Percentiles rank a stretch among this genome's conserved stretches.
Evolutionary conservation across 2,797 vertebrate species (phyloP).

Genomic region (Xiphorhynchus erythropygius): DNA sequence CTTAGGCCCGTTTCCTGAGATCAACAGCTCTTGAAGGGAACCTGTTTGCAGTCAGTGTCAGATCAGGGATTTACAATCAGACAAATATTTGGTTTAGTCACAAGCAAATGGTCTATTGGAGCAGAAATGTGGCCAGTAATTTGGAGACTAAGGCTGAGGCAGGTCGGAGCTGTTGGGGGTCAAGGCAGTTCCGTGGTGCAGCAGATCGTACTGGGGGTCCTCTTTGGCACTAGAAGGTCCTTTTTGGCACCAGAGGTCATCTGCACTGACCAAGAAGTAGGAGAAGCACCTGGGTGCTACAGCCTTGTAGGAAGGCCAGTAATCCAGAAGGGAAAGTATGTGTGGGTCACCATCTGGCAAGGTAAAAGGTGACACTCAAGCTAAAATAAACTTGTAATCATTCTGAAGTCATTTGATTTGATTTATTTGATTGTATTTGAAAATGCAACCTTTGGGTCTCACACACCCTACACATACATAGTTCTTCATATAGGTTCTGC

Average conservation of each 20-base stretch:
- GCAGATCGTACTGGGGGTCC: background rate
- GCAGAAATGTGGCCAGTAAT: background rate
- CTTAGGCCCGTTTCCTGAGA: background rate
- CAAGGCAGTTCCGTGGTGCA: background rate
- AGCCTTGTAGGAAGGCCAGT: background rate
- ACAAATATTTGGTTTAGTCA: accelerated
- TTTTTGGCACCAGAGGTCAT: background rate
- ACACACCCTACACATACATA: accelerated
- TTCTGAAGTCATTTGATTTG: background rate
- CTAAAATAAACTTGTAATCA: background rate
- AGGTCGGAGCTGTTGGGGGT: background rate
- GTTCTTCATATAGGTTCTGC: background rate
- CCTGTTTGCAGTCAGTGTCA: background rate
- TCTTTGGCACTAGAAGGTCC: background rate
- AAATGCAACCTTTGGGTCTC: background rate
- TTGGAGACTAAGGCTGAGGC: background rate
- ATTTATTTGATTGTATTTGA: background rate
- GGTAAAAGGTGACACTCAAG: background rate
- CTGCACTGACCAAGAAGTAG: accelerated
- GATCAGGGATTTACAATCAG: background rate
- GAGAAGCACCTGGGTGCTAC: background rate
- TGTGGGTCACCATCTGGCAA: background rate
- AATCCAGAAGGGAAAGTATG: background rate
- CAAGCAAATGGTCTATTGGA: background rate
- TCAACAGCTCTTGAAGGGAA: background rate